phyloP scores from a whole-genome alignment of 1,140 invertebrate genomes.

The Zaprionus ghesquierei region DNA sequence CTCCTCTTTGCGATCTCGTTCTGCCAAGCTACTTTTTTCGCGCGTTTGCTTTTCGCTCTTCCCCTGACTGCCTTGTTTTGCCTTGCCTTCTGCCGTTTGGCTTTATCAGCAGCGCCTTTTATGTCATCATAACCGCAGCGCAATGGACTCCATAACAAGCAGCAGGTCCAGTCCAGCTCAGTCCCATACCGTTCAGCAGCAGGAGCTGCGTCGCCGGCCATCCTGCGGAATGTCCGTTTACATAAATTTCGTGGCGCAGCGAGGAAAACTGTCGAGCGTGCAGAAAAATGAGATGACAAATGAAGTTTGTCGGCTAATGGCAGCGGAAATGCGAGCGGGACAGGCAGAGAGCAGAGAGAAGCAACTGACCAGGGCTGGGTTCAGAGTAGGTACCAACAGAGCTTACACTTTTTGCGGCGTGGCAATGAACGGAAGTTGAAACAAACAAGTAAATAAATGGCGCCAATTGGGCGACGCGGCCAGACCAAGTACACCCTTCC shows the following conservation, averaged over 20 bases:
- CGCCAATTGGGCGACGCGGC: slow-evolving; percentile 64
- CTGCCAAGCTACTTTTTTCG: slow-evolving; percentile 65
- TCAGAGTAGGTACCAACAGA: slow-evolving; percentile 52
- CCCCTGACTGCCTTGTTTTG: slow-evolving; percentile 54
- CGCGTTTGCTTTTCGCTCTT: neutral
- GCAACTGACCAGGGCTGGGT: slow-evolving; percentile 15
- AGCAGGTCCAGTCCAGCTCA: slow-evolving; percentile 2
- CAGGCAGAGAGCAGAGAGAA: neutral
- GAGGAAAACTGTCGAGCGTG: slow-evolving; percentile 77
- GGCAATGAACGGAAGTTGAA: slow-evolving; percentile 81
- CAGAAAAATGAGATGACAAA: slow-evolving; percentile 81
- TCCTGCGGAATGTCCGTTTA: slow-evolving; percentile 69
- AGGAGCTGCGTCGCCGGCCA: slow-evolving; percentile 17
- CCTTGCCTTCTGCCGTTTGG: slow-evolving; percentile 30
- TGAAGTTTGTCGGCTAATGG: slow-evolving; percentile 80
- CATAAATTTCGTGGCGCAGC: slow-evolving; percentile 72
- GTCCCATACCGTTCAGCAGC: neutral
- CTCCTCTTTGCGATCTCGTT: no score
- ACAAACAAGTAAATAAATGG: slow-evolving; percentile 82
- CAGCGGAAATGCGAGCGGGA: slow-evolving; percentile 69
- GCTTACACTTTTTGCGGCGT: slow-evolving; percentile 78
- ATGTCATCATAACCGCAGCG: slow-evolving; percentile 78
- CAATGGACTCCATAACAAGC: slow-evolving; percentile 38
- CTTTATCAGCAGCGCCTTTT: slow-evolving; percentile 77
- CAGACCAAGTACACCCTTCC: neutral